Evolutionary conservation across 2,113 vertebrate species (phyloP), one percentile per base, ranked within the genome.

Genomic region (Cyprinodon tularosa): DNA sequence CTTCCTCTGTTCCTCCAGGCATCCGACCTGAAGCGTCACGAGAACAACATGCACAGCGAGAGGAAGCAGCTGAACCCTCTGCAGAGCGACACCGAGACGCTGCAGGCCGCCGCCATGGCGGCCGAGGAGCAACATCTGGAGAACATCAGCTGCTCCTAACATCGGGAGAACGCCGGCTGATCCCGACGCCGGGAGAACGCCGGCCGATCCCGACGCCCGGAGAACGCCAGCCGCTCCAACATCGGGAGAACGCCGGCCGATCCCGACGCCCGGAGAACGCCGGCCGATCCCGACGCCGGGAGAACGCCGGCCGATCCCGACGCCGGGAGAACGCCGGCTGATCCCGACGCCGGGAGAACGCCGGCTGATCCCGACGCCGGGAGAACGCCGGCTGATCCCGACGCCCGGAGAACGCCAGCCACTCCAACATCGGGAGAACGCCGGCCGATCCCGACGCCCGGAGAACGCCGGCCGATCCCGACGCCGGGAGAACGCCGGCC

Each of bases 11-110:
- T 0, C 7, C 80, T 88, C 38, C 83, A 93, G 92, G 92, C 90
- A 0, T 93, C 92, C 0, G 92, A 93, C 50, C 82, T 93, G 50
- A 93, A 93, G 84, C 88, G 90, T 3, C 92, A 93, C 39, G 91
- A 92, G 68, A 93, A 92, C 86, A 93, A 93, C 90, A 93, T 93
- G 92, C 92, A 93, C 90, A 89, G 86, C 36, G 91, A 93, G 65
- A 86, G 91, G 78, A 93, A 93, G 45, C 84, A 89, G 82, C 68
- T 86, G 59, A 89, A 85, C 8, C 76, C 87, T 4, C 80, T 90
- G 37, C 91, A 93, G 78, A 91, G 88, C 11, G 90, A 92, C 66
- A 88, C 91, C 0, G 92, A 93, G 37, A 78, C 91, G 0, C 89
- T 93, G 57, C 92, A 93, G 77, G 92, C 92, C 0, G 92, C 90